Evolutionary conservation across 2,797 vertebrate genomes (phyloP).

Genomic region (Ctenopoma multispine): DNA sequence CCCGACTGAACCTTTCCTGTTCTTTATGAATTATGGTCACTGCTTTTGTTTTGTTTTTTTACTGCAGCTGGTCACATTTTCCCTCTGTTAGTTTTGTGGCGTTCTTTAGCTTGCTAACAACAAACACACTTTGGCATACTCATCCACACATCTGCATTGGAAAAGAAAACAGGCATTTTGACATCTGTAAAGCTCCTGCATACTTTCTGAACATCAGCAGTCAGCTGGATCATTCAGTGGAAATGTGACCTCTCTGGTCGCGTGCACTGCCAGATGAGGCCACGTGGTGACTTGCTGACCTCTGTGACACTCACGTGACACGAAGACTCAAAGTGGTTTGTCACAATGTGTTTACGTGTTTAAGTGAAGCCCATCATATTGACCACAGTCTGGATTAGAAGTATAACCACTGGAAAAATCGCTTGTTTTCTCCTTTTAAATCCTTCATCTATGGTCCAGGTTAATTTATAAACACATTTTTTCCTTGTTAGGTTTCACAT

Average conservation of each 20-base stretch:
- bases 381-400: slow-evolving; percentile 1
- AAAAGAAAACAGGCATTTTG: background rate
- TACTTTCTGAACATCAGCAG: background rate
- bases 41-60: too few species aligned
- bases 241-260: slow-evolving; percentile 11
- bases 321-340: slow-evolving; percentile 21
- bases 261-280: background rate
- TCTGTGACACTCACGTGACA: slow-evolving; percentile 44
- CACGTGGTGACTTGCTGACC: slow-evolving; percentile 23
- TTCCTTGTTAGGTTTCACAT: slow-evolving; percentile 3
- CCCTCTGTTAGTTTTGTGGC: too few species aligned
- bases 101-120: background rate
- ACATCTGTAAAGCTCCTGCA: slow-evolving; percentile 16
- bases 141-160: background rate
- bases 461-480: slow-evolving; percentile 39
- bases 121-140: slow-evolving; percentile 2
- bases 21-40: background rate
- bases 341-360: slow-evolving; percentile 22
- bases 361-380: background rate
- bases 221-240: slow-evolving; percentile 7
- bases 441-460: background rate
- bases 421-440: background rate
- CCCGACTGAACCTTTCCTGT: background rate
- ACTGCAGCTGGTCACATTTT: slow-evolving; percentile 10
- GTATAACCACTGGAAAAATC: background rate